phyloP scores from a whole-genome alignment of 2,113 vertebrate genomes.

The Vulpes vulpes region DNA sequence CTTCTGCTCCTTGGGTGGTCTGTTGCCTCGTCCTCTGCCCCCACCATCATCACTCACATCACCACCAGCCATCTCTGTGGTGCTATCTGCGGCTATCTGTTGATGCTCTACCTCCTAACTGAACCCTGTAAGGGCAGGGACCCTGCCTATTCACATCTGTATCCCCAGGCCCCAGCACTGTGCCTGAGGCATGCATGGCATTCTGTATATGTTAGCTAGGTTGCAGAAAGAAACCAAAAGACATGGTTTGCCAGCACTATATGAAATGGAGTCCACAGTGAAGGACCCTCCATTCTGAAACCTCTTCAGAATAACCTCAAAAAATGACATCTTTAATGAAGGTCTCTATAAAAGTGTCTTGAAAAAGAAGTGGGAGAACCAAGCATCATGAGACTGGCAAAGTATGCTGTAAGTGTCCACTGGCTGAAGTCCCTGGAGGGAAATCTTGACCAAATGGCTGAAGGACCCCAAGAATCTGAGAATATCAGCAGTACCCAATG shows the following conservation, averaged over 20 bases:
- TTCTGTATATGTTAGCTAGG: background rate
- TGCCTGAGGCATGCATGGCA: too few species aligned
- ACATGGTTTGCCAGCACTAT: background rate
- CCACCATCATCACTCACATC: background rate
- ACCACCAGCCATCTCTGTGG: accelerated
- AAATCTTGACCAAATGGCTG: background rate
- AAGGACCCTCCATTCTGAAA: background rate
- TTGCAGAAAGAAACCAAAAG: background rate
- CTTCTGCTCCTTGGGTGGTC: background rate
- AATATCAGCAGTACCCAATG: background rate
- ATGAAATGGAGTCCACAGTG: background rate
- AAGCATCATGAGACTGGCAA: background rate
- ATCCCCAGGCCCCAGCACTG: background rate
- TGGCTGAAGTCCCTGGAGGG: background rate
- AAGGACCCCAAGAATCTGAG: background rate
- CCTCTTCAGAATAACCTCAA: background rate
- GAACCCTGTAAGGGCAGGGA: background rate
- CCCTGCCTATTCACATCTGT: background rate
- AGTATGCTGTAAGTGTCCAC: background rate
- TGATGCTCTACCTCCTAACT: background rate
- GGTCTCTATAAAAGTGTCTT: background rate
- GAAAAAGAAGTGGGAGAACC: background rate
- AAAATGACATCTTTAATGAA: background rate
- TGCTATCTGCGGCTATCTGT: background rate
- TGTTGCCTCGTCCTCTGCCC: background rate